A percentile compares a stretch with the other conserved stretches of the same genome.
Conservation (phyloP, 2,888 invertebrate species). For the Parascotia fuliginaria region DNA sequence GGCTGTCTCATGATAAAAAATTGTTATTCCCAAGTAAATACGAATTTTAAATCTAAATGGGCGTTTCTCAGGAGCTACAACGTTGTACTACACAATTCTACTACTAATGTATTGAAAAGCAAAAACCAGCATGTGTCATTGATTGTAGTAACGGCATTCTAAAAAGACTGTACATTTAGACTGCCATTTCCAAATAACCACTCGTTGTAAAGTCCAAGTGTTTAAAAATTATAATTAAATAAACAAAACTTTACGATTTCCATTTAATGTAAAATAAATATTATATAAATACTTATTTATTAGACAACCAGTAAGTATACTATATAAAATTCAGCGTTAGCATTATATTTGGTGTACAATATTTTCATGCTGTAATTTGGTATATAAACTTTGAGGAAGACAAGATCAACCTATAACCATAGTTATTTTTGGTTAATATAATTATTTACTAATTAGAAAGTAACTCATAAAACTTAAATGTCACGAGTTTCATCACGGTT, state of each 20-base stretch:
- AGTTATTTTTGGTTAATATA: neutral
- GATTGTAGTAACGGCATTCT: too few species aligned
- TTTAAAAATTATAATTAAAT: slow-evolving; percentile 25
- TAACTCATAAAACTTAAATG: neutral
- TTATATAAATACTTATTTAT: slow-evolving; percentile 9
- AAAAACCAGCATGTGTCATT: too few species aligned
- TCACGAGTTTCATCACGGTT: too few species aligned
- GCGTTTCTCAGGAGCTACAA: too few species aligned
- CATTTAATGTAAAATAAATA: slow-evolving; percentile 49
- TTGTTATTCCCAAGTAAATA: too few species aligned
- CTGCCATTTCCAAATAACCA: neutral
- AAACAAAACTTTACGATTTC: slow-evolving; percentile 36
- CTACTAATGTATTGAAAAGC: too few species aligned
- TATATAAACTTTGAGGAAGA: slow-evolving; percentile 14
- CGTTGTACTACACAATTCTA: too few species aligned
- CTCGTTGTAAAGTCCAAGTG: slow-evolving; percentile 9
- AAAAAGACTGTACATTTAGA: too few species aligned
- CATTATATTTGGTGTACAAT: too few species aligned
- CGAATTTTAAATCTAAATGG: too few species aligned
- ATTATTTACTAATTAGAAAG: neutral
- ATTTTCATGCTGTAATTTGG: too few species aligned
- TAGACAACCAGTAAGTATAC: slow-evolving; percentile 8
- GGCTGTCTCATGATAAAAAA: too few species aligned
- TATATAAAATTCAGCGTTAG: slow-evolving; percentile 35
- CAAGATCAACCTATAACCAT: neutral